Base-by-base conservation (phyloP, 2,888 invertebrate genomes). In the Eulithis testata region DNA sequence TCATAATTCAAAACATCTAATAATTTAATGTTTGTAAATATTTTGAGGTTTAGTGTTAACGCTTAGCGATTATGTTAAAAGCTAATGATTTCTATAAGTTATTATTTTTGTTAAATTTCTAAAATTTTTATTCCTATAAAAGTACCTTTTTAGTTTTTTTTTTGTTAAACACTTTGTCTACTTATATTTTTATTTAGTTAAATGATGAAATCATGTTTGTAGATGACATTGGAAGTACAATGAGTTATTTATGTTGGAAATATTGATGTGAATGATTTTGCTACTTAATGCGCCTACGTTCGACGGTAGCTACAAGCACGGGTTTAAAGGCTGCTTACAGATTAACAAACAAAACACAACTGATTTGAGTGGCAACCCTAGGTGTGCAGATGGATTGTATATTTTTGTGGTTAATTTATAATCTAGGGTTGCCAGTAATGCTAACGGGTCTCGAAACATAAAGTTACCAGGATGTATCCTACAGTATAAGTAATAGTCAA, bases 401-500 rank as follows among this genome's bases (percentile, higher is more conserved):
- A 76, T 73, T 73, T 74, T 77, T 72, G 45, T 66, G 65, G 61
- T 67, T 67, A 61, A 37, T 70, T 69, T 74, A 69, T 70, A 59
- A 21, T 40, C 75, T 76, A 82, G 84, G 84, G 82, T 78, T 85
- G 82, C 76, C 83, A 79, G 72, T 79, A 76, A 74, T 71, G 71
- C 69, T 86, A 89, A 91, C 92, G 92, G 92, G 92, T 92, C 83
- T 84, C 78, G 90, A 85, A 92, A 92, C 88, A 81, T 76, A 85
- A 86, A 91, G 92, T 92, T 92, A 92, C 92, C 92, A 92, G 79
- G 82, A 73, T 77, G 80, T 86, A 86, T 89, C 89, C 89, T 91
- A 89, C 86, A 78, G 76, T 81, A 59, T 82, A 81, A 84, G 81
- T 76, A 66, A 80, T 76, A 77, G 76, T 73, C 44, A 60, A 27